A percentile compares a stretch with the other conserved stretches of the same genome.
phyloP scores from a whole-genome alignment of 2,113 vertebrate species.

The Ageneiosus marmoratus region DNA sequence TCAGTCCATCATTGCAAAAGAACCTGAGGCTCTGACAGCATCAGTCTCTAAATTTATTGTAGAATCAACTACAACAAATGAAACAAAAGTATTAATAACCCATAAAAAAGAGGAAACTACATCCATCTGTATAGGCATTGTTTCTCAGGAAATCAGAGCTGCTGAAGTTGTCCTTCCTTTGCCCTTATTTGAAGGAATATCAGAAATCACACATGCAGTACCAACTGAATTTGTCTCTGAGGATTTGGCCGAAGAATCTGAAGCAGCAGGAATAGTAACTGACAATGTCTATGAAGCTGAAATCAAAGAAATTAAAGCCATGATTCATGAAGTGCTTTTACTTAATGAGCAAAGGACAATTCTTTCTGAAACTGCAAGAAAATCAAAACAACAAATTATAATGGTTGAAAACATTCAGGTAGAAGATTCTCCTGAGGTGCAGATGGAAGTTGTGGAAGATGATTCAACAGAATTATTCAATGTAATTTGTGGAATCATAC shows the following conservation, averaged over 20 bases:
- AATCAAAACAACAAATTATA: slow-evolving; percentile 28
- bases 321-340: background rate
- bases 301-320: slow-evolving; percentile 14
- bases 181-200: slow-evolving; percentile 49
- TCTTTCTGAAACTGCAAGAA: slow-evolving; percentile 9
- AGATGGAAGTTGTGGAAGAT: slow-evolving; percentile 38
- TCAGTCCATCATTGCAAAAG: slow-evolving; percentile 46
- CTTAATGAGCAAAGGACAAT: slow-evolving; percentile 3
- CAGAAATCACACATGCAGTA: slow-evolving; percentile 54
- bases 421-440: slow-evolving; percentile 25
- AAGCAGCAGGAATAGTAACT: slow-evolving; percentile 48
- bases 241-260: slow-evolving; percentile 29
- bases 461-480: slow-evolving; percentile 46
- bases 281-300: slow-evolving; percentile 50
- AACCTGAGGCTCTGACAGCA: slow-evolving; percentile 48
- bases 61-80: slow-evolving; percentile 43
- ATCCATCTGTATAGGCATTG: slow-evolving; percentile 49
- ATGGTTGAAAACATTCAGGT: slow-evolving; percentile 21
- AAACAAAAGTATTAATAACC: slow-evolving; percentile 39
- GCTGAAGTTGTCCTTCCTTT: slow-evolving; percentile 37
- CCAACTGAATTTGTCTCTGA: slow-evolving; percentile 56
- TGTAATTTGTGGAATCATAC: slow-evolving; percentile 37
- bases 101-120: slow-evolving; percentile 54
- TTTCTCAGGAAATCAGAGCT: slow-evolving; percentile 54
- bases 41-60: slow-evolving; percentile 54